Base-by-base conservation (phyloP, 2,888 invertebrate species). In the Andrena bicolor region DNA sequence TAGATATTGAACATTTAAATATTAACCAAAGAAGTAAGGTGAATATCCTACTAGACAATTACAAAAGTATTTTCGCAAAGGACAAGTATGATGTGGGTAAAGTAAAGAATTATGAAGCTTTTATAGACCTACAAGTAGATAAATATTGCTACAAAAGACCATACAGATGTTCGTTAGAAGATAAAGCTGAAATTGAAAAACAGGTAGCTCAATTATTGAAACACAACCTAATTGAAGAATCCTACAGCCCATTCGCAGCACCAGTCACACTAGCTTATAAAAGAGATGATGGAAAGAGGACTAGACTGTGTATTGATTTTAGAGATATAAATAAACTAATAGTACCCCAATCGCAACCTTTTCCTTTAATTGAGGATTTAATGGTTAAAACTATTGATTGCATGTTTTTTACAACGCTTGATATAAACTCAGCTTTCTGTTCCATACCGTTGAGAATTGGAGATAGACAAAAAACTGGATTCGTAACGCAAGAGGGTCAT, bases 161-260 rank as follows among this genome's bases (percentile, higher is more conserved):
- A 0, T 77, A 77, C 23, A 77, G 41, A 72, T 66, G 72, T 23
- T 28, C 10, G 0, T 5, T 66, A 10, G 30, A 28, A 28, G 78
- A 83, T 58, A 77, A 73, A 41, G 26, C 60, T 35, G 82, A 83
- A 53, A 85, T 82, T 74, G 84, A 84, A 70, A 8, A 26, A 41
- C 82, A 84, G 53, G 48, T 78, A 49, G n/a, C 41, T 7, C 10
- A 23, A 41, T 13, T 63, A 7, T 41, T 63, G 8, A n/a, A 63
- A 20, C 16, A 23, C 8, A 63, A 63, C 13, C 23, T 63, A 4
- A 72, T 58, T 30, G 60, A 74, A 49, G 74, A 74, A 60, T 74
- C 74, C 10, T 74, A 74, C n/a, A 74, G 74, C 35, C 74, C 48
- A 4, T 74, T 74, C 30, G 74, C 60, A 13, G 74, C 74, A 8